Conservation (phyloP, 2,113 vertebrate genomes). For the Equus quagga region DNA sequence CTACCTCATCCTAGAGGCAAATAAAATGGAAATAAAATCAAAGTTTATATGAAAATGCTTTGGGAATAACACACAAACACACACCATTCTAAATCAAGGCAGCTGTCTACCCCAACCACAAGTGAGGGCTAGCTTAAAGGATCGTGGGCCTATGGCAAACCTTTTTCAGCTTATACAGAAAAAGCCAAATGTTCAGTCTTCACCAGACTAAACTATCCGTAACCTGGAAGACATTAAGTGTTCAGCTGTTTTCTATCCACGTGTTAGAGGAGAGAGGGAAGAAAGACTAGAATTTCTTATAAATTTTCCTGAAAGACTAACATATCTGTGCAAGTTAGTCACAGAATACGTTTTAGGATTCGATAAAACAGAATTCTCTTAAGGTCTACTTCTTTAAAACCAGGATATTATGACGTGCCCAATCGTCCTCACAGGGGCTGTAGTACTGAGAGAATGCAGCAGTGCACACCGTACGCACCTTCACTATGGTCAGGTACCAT, state of each 20-base stretch:
- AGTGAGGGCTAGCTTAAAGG: not conserved
- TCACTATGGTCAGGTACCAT: not conserved
- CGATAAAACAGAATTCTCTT: not conserved
- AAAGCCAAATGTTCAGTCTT: not conserved
- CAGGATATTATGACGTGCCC: not conserved
- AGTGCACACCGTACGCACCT: not conserved
- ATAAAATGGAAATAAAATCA: not conserved
- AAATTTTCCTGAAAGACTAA: slow-evolving; percentile 15
- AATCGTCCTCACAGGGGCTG: not conserved
- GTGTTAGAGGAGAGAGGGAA: not conserved
- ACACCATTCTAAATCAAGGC: slow-evolving; percentile 13
- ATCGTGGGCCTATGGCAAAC: not conserved
- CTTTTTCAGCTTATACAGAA: not conserved
- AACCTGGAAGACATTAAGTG: slow-evolving; percentile 9
- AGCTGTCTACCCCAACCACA: not conserved
- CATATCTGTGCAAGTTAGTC: not conserved
- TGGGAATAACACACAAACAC: not conserved
- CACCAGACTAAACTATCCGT: not conserved
- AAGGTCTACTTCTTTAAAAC: not conserved
- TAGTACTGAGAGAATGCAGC: not conserved
- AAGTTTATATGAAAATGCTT: slow-evolving; percentile 1
- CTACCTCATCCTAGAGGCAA: not conserved
- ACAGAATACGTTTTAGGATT: not conserved
- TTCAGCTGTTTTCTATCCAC: not conserved
- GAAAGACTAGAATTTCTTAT: not conserved